Conservation (phyloP, 2,797 vertebrate genomes). For the Trachops cirrhosus region DNA sequence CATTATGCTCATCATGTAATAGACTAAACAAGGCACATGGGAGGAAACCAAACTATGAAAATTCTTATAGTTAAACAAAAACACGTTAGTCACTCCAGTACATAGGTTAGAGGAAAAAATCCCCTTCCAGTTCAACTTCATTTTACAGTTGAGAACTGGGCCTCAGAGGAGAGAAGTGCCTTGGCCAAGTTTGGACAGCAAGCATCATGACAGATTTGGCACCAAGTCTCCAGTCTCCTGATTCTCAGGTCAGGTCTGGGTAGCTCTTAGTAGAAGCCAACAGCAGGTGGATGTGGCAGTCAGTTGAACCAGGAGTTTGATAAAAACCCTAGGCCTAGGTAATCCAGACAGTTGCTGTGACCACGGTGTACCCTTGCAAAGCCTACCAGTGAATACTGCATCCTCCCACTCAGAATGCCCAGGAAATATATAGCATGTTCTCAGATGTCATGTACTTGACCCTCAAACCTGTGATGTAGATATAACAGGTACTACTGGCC, state of each 20-base stretch:
- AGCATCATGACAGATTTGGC: neutral
- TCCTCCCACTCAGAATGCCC: neutral
- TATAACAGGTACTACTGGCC: neutral
- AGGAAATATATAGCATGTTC: neutral
- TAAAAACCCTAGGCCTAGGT: neutral
- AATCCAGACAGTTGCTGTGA: neutral
- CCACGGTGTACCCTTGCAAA: neutral
- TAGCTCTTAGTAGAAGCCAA: neutral
- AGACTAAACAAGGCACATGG: neutral
- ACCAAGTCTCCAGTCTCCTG: neutral
- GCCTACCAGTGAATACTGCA: neutral
- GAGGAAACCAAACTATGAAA: neutral
- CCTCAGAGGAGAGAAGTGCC: neutral
- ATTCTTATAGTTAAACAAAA: neutral
- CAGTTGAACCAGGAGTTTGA: neutral
- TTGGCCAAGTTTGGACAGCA: neutral
- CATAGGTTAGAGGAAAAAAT: neutral
- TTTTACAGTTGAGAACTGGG: neutral
- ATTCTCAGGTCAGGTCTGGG: neutral
- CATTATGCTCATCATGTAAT: neutral
- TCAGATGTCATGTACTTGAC: neutral
- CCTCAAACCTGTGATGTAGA: neutral
- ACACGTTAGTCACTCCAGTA: neutral
- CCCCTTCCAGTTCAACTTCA: neutral
- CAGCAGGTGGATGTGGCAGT: neutral